phyloP scores from a whole-genome alignment of 1,140 invertebrate genomes.

The Formica exsecta region DNA sequence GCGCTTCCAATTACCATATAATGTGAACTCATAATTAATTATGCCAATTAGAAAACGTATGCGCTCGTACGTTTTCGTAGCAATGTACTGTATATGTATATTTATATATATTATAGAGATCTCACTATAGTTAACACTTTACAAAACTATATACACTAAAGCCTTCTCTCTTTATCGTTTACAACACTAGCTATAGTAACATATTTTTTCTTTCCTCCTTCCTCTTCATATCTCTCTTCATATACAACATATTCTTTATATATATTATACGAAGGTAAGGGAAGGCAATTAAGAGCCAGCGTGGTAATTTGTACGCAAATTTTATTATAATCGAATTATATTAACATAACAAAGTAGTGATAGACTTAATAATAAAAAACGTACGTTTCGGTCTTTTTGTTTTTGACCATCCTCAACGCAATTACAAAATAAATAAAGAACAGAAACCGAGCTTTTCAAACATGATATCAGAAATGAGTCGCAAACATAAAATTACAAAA shows the following conservation, averaged over 20 bases:
- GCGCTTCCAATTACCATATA: slow-evolving; percentile 10
- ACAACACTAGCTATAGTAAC: slow-evolving; percentile 81
- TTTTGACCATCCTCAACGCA: no score
- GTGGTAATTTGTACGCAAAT: no score
- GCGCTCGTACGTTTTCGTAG: slow-evolving; percentile 23
- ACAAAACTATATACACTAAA: slow-evolving; percentile 87
- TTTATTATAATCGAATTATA: no score
- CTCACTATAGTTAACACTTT: slow-evolving; percentile 84
- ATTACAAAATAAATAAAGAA: no score
- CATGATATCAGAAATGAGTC: no score
- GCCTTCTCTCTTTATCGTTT: slow-evolving; percentile 81
- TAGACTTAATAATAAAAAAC: no score
- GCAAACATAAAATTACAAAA: no score
- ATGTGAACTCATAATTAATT: slow-evolving; percentile 36
- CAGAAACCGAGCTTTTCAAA: no score
- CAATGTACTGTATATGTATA: slow-evolving; percentile 19
- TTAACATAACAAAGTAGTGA: no score
- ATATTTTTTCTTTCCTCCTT: slow-evolving; percentile 69
- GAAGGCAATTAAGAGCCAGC: no score
- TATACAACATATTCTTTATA: slow-evolving; percentile 42
- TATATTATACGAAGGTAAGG: not conserved
- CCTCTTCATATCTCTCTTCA: slow-evolving; percentile 41
- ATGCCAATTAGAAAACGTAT: slow-evolving; percentile 31
- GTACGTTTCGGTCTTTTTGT: no score
- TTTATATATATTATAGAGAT: slow-evolving; percentile 39